A percentile compares a stretch with the other conserved stretches of the same genome.
Conservation (phyloP, 2,888 invertebrate species). For the Noctua comes region DNA sequence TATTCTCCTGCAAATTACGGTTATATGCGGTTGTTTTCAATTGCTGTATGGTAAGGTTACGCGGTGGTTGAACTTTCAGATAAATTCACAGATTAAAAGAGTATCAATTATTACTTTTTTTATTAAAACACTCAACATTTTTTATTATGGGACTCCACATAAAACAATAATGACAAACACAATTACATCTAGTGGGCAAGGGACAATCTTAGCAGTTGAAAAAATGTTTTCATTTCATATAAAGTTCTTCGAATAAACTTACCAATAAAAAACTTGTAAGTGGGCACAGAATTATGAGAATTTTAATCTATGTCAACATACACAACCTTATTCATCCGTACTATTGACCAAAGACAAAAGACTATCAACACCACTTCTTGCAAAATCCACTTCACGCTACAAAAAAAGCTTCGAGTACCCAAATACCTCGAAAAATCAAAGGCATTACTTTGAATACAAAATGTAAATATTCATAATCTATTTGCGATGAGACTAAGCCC, state of each 20-base stretch:
- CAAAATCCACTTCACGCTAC: neutral
- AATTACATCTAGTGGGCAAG: neutral
- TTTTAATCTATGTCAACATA: conserved; percentile 1
- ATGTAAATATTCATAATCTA: conserved; percentile 56
- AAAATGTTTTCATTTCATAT: neutral
- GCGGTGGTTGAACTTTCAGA: neutral
- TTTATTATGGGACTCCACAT: neutral
- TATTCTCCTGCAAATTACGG: conserved; percentile 52
- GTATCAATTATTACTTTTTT: neutral
- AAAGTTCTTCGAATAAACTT: neutral
- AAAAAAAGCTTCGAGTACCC: conserved; percentile 2
- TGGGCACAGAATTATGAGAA: neutral
- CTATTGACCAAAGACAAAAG: conserved; percentile 14
- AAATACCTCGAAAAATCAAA: conserved; percentile 40
- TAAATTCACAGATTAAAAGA: neutral
- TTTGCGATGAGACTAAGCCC: conserved; percentile 57
- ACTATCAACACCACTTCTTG: neutral
- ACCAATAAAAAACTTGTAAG: neutral
- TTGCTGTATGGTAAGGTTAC: conserved; percentile 13
- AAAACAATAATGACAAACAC: neutral
- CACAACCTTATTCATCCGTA: neutral
- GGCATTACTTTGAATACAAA: conserved; percentile 33
- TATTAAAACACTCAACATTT: neutral
- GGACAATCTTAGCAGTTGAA: neutral
- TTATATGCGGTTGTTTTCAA: conserved; percentile 17